Evolutionary conservation across 2,113 vertebrate species (phyloP), one percentile per base, ranked within the genome.

Genomic region (Ophiodon elongatus): DNA sequence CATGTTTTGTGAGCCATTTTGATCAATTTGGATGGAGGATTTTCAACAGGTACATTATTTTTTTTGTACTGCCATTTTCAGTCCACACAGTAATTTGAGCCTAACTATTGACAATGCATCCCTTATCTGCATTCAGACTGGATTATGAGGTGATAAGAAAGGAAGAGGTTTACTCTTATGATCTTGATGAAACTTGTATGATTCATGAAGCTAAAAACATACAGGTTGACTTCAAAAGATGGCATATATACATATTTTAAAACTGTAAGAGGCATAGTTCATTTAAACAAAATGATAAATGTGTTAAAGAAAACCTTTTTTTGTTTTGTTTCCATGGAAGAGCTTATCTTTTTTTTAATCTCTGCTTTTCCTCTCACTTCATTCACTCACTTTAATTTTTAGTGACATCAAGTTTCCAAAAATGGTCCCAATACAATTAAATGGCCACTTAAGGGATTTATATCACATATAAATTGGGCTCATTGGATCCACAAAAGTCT

Each of bases 11-110:
- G 27, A 31, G 4, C 11, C n/a, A 19, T 69, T 67, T 56, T 56
- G 63, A 25, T 54, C 43, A n/a, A 21, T 69, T 50, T 84, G 0
- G 81, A 29, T 33, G 39, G 35, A 47, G n/a, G 33, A 43, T 39
- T 73, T 76, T 76, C 41, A 80, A 35, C 63, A 43, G 21, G 45
- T 43, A 8, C n/a, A n/a, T n/a, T n/a, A 0, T 35, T 25, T 65
- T 29, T 13, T 70, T 69, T 29, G n/a, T 21, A 3, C 17, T 62
- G 31, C 4, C 15, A 9, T 63, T 3, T 23, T 66, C 17, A 76
- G n/a, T 41, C n/a, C 6, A 43, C 27, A 35, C 15, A 54, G 19
- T 39, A 3, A 39, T 43, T 60, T 37, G 9, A 50, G 45, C 8
- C 33, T 11, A 39, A 56, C 14, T 41, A 8, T 8, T 39, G n/a